A percentile compares a stretch with the other conserved stretches of the same genome.
phyloP scores from a whole-genome alignment of 2,113 vertebrate species.

The Zapus hudsonius region DNA sequence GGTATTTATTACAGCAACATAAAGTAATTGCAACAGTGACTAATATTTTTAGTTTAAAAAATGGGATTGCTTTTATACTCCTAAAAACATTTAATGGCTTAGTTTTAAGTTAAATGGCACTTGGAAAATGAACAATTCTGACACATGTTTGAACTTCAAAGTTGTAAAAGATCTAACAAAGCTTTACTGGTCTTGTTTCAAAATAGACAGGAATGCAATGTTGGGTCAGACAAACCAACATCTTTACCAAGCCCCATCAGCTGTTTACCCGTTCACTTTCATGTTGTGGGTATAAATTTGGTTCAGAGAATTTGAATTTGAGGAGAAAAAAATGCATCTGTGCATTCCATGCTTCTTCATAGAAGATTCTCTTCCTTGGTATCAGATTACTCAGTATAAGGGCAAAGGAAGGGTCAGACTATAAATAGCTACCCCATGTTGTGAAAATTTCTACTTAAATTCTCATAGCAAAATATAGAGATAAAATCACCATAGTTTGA shows the following conservation, averaged over 20 bases:
- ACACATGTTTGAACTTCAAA: not conserved
- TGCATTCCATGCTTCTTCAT: not conserved
- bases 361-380: not conserved
- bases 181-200: not conserved
- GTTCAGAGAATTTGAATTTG: not conserved
- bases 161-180: fast-evolving
- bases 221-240: not conserved
- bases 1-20: no score
- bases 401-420: not conserved
- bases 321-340: not conserved
- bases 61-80: not conserved
- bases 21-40: no score
- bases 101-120: not conserved
- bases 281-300: not conserved
- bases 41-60: not conserved
- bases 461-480: not conserved
- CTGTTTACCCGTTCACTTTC: not conserved
- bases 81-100: not conserved
- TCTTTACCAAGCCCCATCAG: not conserved
- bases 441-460: not conserved
- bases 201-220: not conserved
- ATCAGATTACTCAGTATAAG: not conserved
- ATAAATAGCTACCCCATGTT: not conserved
- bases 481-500: not conserved
- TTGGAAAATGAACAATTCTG: not conserved